Evolutionary conservation across 2,113 vertebrate species (phyloP), one percentile per base, ranked within the genome.

Genomic region (Xyrauchen texanus): DNA sequence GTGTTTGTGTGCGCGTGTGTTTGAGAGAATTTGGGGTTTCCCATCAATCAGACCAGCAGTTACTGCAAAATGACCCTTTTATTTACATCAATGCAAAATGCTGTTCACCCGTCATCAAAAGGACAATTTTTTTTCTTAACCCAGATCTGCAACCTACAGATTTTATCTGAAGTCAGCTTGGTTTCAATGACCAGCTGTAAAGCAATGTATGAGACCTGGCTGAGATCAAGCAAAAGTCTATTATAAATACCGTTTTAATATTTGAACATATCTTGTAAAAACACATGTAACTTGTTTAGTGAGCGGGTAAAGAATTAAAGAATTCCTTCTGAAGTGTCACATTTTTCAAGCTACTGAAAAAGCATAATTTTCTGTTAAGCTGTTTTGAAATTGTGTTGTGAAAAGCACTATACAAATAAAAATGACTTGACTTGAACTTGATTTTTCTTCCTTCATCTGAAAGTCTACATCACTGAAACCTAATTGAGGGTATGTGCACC

Each of bases 61-160:
- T 8, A 47, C 0, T 6, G 15, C 7, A 58, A 58, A n/a, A 15
- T 13, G 55, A 15, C 70, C 44, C 46, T 47, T 15, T 72, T 16
- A 47, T 72, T 42, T 72, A 60, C n/a, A 53, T 72, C 69, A 72
- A 7, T 60, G 55, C 42, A 16, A 46, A 58, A 11, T 60, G 45
- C 3, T 70, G 34, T 34, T 58, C 5, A n/a, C 42, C 21, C 6
- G 16, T 34, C 21, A 34, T 34, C 21, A 34, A 34, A 34, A 34
- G 21, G 21, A 34, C 21, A 34, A 1, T 1, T 34, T 34, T 34
- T 34, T 34, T 34, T 34, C 21, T 34, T 3, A 34, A 34, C 21
- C 21, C 21, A 34, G 21, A 34, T 70, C 68, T 55, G 6, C 9
- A 45, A 46, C 55, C 69, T 47, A 60, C 55, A 60, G n/a, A 46